Conservation (phyloP, 1,140 invertebrate species). For the Sitobion miscanthi region DNA sequence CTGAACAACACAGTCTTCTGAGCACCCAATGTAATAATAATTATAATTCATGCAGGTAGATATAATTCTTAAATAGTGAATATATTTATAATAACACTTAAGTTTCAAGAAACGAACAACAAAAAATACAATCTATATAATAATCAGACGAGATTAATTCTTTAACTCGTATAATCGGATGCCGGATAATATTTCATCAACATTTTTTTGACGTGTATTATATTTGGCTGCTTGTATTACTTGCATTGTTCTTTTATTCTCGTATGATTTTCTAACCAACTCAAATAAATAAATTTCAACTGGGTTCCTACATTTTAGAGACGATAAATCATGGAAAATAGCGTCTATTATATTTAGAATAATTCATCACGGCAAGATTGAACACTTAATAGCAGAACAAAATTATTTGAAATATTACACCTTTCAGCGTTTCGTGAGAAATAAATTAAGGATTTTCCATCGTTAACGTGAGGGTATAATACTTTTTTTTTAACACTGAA, state of each 20-base stretch:
- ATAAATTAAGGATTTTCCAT: background rate
- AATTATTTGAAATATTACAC: constrained; percentile 29
- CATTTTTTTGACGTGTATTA: background rate
- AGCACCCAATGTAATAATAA: background rate
- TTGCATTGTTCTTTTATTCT: constrained; percentile 19
- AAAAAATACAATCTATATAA: background rate
- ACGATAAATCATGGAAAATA: constrained; percentile 23
- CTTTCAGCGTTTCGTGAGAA: background rate
- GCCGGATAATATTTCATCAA: constrained; percentile 12
- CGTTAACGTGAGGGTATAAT: background rate
- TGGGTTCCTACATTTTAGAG: background rate
- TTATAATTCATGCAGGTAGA: too few relatives aligned
- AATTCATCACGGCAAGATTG: constrained; percentile 22
- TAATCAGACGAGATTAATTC: background rate
- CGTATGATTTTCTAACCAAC: background rate
- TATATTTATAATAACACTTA: background rate
- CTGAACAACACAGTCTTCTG: background rate
- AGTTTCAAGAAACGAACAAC: background rate
- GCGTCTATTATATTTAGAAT: constrained; percentile 14
- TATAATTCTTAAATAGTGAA: too few relatives aligned
- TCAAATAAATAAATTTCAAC: background rate
- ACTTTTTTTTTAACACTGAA: background rate
- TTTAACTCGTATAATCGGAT: background rate
- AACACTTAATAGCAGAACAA: background rate
- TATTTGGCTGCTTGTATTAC: background rate